phyloP scores from a whole-genome alignment of 2,888 invertebrate species.

The Ferdinandea cuprea region DNA sequence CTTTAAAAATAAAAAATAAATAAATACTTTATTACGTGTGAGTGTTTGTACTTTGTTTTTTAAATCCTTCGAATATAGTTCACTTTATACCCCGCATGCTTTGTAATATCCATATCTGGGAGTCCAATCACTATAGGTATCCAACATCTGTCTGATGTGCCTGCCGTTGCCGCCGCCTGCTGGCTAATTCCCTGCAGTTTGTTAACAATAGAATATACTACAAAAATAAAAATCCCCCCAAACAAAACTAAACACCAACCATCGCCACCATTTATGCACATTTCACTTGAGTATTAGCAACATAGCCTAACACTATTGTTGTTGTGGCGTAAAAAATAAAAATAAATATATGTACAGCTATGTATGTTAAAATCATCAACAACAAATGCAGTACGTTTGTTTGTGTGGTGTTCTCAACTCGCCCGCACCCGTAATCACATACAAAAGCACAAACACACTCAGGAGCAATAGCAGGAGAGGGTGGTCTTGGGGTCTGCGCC shows the following conservation, averaged over 20 bases:
- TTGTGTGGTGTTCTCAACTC: conserved; percentile 29
- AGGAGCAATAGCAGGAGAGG: no score
- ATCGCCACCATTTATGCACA: conserved; percentile 59
- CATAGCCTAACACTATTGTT: conserved; percentile 42
- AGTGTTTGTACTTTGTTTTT: background rate
- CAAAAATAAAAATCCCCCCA: conserved; percentile 58
- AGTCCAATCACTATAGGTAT: conserved; percentile 40
- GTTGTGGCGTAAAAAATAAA: conserved; percentile 15
- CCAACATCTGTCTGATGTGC: conserved; percentile 25
- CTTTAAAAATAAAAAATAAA: conserved; percentile 65
- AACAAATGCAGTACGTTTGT: conserved; percentile 42
- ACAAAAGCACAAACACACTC: no score
- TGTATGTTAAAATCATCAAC: conserved; percentile 56
- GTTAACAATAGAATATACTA: conserved; percentile 73
- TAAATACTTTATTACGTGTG: conserved; percentile 3
- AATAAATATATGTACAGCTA: conserved; percentile 1
- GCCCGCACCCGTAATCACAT: conserved; percentile 42
- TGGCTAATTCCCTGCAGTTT: conserved; percentile 73
- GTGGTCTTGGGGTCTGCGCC: conserved; percentile 7
- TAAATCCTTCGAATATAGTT: conserved; percentile 41
- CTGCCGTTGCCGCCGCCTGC: conserved; percentile 34
- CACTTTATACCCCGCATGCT: conserved; percentile 46
- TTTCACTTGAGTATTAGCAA: conserved; percentile 69
- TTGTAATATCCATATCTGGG: conserved; percentile 49
- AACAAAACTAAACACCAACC: conserved; percentile 37